Evolutionary conservation across 2,797 vertebrate species (phyloP).

Genomic region (Distichodus sexfasciatus): DNA sequence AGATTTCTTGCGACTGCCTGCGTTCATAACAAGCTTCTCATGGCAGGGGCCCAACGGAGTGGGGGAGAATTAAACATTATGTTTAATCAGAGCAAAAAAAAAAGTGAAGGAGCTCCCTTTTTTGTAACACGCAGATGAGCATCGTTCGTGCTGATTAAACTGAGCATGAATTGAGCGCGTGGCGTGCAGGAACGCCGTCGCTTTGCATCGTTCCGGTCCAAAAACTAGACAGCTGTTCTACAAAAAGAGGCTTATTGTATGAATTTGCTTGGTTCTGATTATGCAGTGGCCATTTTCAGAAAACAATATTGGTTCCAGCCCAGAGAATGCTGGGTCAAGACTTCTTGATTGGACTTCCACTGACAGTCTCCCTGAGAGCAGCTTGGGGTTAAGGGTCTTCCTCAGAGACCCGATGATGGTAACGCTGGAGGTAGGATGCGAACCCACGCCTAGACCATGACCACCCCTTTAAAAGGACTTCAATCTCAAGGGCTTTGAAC

Average conservation of each 20-base stretch:
- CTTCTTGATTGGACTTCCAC: too few relatives aligned
- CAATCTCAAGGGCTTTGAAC: too few relatives aligned
- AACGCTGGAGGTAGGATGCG: too few relatives aligned
- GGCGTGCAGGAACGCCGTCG: too few relatives aligned
- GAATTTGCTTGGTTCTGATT: conserved; percentile 17
- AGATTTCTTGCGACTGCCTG: conserved; percentile 1
- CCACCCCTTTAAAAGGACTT: too few relatives aligned
- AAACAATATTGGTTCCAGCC: conserved; percentile 2
- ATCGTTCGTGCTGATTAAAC: conserved; percentile 29
- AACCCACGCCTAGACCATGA: too few relatives aligned
- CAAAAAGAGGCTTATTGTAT: neutral
- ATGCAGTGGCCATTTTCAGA: conserved; percentile 2
- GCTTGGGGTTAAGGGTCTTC: too few relatives aligned
- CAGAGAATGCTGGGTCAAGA: neutral
- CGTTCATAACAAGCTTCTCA: conserved; percentile 25
- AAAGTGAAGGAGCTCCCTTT: neutral
- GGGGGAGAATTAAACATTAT: conserved; percentile 16
- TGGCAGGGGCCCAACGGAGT: neutral
- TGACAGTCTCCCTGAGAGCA: too few relatives aligned
- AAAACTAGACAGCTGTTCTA: neutral
- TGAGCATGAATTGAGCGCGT: neutral
- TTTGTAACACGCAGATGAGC: neutral
- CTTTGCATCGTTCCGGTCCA: neutral
- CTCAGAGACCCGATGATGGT: too few relatives aligned
- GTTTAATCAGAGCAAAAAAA: conserved; percentile 14